Evolutionary conservation across 2,113 vertebrate species (phyloP).

Genomic region (Bungarus multicinctus): DNA sequence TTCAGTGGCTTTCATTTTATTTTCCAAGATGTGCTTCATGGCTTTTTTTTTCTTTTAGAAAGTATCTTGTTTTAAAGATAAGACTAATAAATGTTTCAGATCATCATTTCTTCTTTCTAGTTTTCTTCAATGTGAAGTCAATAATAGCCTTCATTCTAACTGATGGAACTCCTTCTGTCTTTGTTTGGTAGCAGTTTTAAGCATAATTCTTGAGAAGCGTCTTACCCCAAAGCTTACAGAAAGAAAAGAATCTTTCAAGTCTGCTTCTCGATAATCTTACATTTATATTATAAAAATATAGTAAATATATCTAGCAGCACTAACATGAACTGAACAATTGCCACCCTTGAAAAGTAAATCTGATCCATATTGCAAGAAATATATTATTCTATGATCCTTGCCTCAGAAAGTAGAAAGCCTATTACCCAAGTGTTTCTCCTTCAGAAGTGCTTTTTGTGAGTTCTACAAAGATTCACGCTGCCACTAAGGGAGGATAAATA

Average conservation of each 20-base stretch:
- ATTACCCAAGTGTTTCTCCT: not conserved
- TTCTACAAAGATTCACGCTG: constrained; percentile 12
- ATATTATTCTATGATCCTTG: not conserved
- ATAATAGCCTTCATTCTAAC: not conserved
- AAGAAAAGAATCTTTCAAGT: not conserved
- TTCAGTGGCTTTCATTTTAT: not conserved
- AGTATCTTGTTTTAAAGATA: not conserved
- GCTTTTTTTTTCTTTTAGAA: not conserved
- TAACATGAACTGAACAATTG: not conserved
- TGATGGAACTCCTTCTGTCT: not conserved
- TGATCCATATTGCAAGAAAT: not conserved
- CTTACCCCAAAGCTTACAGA: not conserved
- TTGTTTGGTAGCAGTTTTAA: not conserved
- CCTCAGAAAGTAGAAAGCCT: not conserved
- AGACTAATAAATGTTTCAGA: not conserved
- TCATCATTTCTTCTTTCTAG: not conserved
- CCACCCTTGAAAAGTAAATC: not conserved
- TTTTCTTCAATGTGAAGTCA: not conserved
- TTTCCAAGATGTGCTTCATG: not conserved
- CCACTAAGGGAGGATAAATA: not conserved
- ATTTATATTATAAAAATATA: not conserved
- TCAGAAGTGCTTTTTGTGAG: accelerated
- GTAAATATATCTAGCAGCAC: not conserved
- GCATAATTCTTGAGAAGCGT: not conserved
- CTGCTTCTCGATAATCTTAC: not conserved